phyloP scores from a whole-genome alignment of 2,797 vertebrate species.

The Bradypodion pumilum region DNA sequence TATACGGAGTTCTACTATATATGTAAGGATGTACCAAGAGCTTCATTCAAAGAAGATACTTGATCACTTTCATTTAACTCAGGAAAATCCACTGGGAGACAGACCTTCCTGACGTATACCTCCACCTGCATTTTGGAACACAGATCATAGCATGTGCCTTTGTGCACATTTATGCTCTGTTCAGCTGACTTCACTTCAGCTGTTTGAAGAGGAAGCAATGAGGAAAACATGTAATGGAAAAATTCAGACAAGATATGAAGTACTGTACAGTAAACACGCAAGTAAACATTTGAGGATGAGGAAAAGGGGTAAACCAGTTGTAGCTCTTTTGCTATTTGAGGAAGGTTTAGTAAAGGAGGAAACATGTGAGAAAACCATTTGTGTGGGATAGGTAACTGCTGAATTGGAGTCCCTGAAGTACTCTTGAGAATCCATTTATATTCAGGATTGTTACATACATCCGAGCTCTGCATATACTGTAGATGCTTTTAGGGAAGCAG shows the following conservation, averaged over 20 bases:
- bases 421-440: not conserved
- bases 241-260: not conserved
- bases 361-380: not conserved
- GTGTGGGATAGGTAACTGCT: not conserved
- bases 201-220: not conserved
- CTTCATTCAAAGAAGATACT: not conserved
- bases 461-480: not conserved
- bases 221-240: not conserved
- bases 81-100: not conserved
- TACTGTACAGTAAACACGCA: not conserved
- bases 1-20: too few relatives aligned
- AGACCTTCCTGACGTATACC: not conserved
- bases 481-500: too few relatives aligned
- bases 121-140: not conserved
- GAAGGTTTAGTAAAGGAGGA: not conserved
- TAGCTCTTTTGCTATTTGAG: not conserved
- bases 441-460: not conserved
- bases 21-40: too few relatives aligned
- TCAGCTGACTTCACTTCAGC: not conserved
- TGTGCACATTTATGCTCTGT: not conserved
- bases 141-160: not conserved
- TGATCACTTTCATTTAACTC: not conserved
- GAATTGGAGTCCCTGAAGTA: too few relatives aligned
- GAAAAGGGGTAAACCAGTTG: not conserved
- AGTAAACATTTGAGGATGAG: not conserved